Base-by-base conservation (phyloP, 2,797 vertebrate species). In the Microctenopoma steveboyesi region DNA sequence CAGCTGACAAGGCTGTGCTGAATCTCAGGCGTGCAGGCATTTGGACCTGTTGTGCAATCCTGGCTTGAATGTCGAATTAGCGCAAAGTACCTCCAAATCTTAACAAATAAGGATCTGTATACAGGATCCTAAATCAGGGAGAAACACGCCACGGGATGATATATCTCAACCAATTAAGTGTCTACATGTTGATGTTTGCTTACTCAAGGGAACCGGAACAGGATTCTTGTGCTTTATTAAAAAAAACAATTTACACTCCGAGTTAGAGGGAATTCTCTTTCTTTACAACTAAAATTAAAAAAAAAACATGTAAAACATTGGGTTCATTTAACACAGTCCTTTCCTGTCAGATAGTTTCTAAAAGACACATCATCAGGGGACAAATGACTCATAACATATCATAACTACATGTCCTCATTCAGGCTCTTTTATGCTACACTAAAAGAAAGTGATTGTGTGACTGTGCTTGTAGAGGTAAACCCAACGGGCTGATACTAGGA, bases 21-120 rank as follows among this genome's bases (percentile, higher is more conserved):
- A 40, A 7, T 68, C 56, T 22, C 51, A 86, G 79, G 87, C 72
- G 79, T 86, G 87, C 52, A 79, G 72, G 57, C 66, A 79, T 78
- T 67, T 64, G 75, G 79, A 74, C 70, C 62, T 71, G 78, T 92
- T 91, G 89, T 68, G 87, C 85, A 92, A 92, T 49, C 51, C 48
- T 0, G 68, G 7, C 71, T 80, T 88, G 88, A 89, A 89, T 89
- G 85, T 43, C 64, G 74, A 72, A 72, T 78, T 76, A 64, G 73
- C 11, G 28, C 61, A 40, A 64, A 74, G 59, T 35, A 42, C n/a
- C 70, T 66, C 56, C 22, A 66, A 78, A 78, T 11, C 18, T 60
- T 40, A 64, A 76, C 67, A 75, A 68, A 74, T 57, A 60, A 54
- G 57, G 40, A 50, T 62, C 13, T 77, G 49, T 74, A 5, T 37